phyloP scores from a whole-genome alignment of 2,113 vertebrate genomes.

The Bufo bufo region DNA sequence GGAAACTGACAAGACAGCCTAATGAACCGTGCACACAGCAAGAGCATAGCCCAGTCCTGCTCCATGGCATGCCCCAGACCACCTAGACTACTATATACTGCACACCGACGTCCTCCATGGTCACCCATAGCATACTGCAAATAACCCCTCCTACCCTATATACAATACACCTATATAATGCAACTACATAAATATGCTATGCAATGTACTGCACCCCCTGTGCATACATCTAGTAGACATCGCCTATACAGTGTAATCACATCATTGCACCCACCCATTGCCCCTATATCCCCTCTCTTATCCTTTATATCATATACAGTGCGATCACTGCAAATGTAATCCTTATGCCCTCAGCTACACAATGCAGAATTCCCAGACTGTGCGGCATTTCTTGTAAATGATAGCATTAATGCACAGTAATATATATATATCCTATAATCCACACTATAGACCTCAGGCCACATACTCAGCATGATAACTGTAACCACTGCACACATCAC shows the following conservation, averaged over 20 bases:
- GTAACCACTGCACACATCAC: neutral
- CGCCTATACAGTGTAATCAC: no score
- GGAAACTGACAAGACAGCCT: constrained; percentile 90
- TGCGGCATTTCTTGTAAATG: no score
- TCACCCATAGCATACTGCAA: neutral
- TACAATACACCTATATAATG: neutral
- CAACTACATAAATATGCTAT: neutral
- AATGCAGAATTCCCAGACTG: no score
- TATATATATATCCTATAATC: no score
- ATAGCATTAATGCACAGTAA: no score
- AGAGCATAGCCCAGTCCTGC: constrained; percentile 81
- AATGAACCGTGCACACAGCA: constrained; percentile 89
- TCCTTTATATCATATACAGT: no score
- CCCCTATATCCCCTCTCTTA: no score
- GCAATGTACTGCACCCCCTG: neutral
- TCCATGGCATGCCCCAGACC: constrained; percentile 68
- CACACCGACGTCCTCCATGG: constrained; percentile 15
- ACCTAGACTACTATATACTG: constrained; percentile 65
- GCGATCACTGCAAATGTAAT: no score
- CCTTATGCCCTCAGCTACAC: no score
- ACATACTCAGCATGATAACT: no score
- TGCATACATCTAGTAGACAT: neutral
- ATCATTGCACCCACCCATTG: no score
- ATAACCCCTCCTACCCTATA: neutral
- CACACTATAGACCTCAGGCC: no score